A percentile compares a stretch with the other conserved stretches of the same genome.
Evolutionary conservation across 2,797 vertebrate genomes (phyloP).

Genomic region (Cossypha caffra): DNA sequence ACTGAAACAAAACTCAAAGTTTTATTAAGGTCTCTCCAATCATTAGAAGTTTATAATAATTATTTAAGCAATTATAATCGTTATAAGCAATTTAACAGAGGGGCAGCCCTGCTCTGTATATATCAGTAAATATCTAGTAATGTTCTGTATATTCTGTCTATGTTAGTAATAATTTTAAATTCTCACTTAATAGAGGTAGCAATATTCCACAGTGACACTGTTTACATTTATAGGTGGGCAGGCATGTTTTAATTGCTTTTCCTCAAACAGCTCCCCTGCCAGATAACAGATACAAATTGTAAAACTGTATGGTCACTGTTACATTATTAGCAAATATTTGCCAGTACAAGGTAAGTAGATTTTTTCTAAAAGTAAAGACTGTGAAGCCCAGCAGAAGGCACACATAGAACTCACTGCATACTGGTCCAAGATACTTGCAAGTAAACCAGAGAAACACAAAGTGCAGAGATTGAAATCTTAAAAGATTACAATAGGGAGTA

Average conservation of each 20-base stretch:
- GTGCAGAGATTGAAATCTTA: neutral
- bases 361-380: neutral
- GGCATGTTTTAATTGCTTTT: conserved; percentile 47
- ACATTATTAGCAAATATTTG: conserved; percentile 23
- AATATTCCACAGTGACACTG: neutral
- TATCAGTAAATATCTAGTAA: neutral
- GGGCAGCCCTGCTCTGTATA: neutral
- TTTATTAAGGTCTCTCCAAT: neutral
- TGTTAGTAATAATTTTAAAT: neutral
- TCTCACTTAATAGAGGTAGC: neutral
- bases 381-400: neutral
- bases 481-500: neutral
- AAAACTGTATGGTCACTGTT: neutral
- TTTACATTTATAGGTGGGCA: conserved; percentile 29
- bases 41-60: neutral
- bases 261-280: neutral
- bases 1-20: neutral
- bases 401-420: neutral
- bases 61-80: too few species aligned
- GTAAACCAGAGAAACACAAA: neutral
- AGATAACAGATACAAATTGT: neutral
- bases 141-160: neutral
- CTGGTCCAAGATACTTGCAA: neutral
- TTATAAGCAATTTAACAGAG: neutral
- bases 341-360: neutral